A percentile compares a stretch with the other conserved stretches of the same genome.
These are phyloP conservation scores for Chesias legatella DNA, from an alignment of 2,888 invertebrate species.

Conservation along the genomic window DNA sequence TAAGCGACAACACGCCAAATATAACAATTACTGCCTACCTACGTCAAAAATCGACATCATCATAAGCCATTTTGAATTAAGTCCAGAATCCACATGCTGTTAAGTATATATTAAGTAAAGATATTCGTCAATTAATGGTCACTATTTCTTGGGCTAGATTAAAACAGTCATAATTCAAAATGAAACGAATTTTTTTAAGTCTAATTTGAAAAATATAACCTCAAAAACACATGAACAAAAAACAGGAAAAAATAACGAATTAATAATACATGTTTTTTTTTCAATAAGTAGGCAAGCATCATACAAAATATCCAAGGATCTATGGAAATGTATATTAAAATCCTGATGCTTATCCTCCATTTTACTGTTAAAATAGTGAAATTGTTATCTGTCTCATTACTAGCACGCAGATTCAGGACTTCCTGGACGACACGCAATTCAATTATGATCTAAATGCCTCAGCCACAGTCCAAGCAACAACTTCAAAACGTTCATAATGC, in stretches of 20 bases:
- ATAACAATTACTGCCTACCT: constrained; percentile 17
- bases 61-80: constrained; percentile 8
- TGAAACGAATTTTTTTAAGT: too few relatives aligned
- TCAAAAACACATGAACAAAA: too few relatives aligned
- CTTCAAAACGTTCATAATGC: constrained; percentile 63
- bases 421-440: constrained; percentile 12
- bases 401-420: background rate
- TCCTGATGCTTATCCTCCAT: too few relatives aligned
- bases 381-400: background rate
- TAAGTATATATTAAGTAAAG: too few relatives aligned
- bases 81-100: background rate
- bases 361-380: too few relatives aligned
- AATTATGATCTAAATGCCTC: constrained; percentile 69
- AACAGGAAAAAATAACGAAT: too few relatives aligned
- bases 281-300: too few relatives aligned
- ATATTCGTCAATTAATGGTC: background rate
- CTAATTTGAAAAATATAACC: too few relatives aligned
- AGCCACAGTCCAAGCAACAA: constrained; percentile 72
- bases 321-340: too few relatives aligned
- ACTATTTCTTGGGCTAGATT: background rate
- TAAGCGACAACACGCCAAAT: constrained; percentile 23
- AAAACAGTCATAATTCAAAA: too few relatives aligned
- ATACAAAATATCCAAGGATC: too few relatives aligned
- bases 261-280: too few relatives aligned
- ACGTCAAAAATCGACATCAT: constrained; percentile 5